Conservation (phyloP, 2,888 invertebrate species). For the Gymnosoma rotundatum region DNA sequence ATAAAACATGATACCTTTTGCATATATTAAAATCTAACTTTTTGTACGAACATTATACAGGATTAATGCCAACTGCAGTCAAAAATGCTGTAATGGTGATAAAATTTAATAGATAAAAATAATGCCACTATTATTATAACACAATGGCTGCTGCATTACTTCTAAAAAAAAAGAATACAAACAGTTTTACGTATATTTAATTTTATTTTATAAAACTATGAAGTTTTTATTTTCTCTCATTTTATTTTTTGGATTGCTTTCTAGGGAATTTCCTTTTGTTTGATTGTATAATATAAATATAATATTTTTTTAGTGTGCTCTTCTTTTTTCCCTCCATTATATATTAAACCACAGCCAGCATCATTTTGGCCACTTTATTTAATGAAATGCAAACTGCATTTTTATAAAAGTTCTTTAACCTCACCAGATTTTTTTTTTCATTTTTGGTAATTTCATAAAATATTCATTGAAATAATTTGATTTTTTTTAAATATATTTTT, state of each 20-base stretch:
- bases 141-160: slow-evolving; percentile 7
- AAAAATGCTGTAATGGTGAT: slow-evolving; percentile 35
- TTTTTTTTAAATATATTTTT: slow-evolving; percentile 27
- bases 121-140: slow-evolving; percentile 14
- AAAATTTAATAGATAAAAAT: slow-evolving; percentile 59
- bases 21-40: neutral
- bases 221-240: neutral
- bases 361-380: slow-evolving; percentile 58
- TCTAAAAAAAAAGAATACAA: slow-evolving; percentile 6
- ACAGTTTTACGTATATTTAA: neutral
- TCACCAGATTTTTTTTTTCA: slow-evolving; percentile 24
- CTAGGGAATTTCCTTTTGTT: slow-evolving; percentile 9
- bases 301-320: slow-evolving; percentile 14
- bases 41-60: slow-evolving; percentile 36
- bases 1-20: neutral
- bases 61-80: slow-evolving; percentile 62
- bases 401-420: slow-evolving; percentile 55
- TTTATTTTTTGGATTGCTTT: neutral
- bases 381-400: slow-evolving; percentile 65
- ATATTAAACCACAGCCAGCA: slow-evolving; percentile 28
- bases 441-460: slow-evolving; percentile 26
- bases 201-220: slow-evolving; percentile 12
- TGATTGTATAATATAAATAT: slow-evolving; percentile 17
- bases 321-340: neutral
- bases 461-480: slow-evolving; percentile 65